Percentiles rank a stretch among this genome's conserved stretches.
These are phyloP conservation scores for Synanthedon andrenaeformis DNA, from an alignment of 2,888 invertebrate species.

Conservation along the genomic window DNA sequence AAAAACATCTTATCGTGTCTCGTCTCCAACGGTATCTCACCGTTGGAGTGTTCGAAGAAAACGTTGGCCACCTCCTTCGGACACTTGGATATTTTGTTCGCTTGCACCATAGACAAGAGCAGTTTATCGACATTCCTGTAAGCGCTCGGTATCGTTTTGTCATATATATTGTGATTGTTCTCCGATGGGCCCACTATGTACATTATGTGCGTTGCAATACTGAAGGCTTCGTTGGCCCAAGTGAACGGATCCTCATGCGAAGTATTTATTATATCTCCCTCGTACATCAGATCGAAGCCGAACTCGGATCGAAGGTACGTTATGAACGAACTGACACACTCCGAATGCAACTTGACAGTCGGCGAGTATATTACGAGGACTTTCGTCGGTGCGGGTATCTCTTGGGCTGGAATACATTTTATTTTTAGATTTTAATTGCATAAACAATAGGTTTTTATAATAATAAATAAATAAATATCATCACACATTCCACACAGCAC, in stretches of 20 bases:
- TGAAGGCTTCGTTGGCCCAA: slow-evolving; percentile 50
- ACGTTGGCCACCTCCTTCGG: slow-evolving; percentile 46
- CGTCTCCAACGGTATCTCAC: slow-evolving; percentile 40
- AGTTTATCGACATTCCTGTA: slow-evolving; percentile 41
- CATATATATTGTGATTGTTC: slow-evolving; percentile 43
- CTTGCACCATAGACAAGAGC: slow-evolving; percentile 34
- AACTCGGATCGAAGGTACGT: slow-evolving; percentile 45
- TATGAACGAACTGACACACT: slow-evolving; percentile 49
- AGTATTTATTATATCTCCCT: slow-evolving; percentile 42
- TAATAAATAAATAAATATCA: too few relatives aligned
- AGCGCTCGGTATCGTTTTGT: slow-evolving; percentile 45
- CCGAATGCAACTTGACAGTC: slow-evolving; percentile 44
- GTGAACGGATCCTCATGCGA: slow-evolving; percentile 46
- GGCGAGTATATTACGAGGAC: slow-evolving; percentile 50
- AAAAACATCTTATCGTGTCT: slow-evolving; percentile 35
- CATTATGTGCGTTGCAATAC: slow-evolving; percentile 38
- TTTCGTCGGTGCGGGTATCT: slow-evolving; percentile 48
- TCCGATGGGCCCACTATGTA: slow-evolving; percentile 51
- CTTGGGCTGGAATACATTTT: slow-evolving; percentile 22
- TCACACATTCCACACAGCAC: too few relatives aligned
- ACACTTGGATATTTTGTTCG: slow-evolving; percentile 19
- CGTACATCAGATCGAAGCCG: slow-evolving; percentile 49
- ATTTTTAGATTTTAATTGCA: neutral
- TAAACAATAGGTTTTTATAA: neutral
- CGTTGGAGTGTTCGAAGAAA: slow-evolving; percentile 51